phyloP scores from a whole-genome alignment of 2,797 vertebrate species.

The Gymnopithys bicolor region DNA sequence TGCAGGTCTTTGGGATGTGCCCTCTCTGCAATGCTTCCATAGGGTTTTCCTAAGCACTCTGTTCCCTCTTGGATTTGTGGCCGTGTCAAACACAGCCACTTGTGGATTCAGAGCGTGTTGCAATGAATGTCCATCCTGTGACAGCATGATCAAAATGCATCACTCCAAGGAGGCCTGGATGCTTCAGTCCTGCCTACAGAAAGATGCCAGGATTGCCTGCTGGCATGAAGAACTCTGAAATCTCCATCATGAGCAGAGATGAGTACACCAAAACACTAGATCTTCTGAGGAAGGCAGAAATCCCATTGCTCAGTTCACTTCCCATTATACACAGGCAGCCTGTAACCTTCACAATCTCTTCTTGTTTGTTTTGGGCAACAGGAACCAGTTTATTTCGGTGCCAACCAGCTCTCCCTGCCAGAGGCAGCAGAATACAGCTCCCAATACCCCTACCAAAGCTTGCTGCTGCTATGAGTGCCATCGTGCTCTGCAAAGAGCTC shows the following conservation, averaged over 20 bases:
- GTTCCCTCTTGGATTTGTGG: not conserved
- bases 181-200: not conserved
- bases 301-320: not conserved
- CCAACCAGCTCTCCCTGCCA: not conserved
- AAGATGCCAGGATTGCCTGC: not conserved
- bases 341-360: not conserved
- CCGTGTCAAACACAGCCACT: not conserved
- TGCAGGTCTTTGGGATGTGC: not conserved
- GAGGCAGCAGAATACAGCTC: not conserved
- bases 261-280: not conserved
- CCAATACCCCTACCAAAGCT: not conserved
- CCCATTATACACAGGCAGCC: not conserved
- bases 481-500: not conserved
- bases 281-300: not conserved
- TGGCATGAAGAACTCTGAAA: not conserved
- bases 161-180: not conserved
- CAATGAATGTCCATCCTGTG: not conserved
- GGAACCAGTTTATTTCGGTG: not conserved
- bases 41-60: not conserved
- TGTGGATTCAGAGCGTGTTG: not conserved
- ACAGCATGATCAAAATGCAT: not conserved
- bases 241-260: not conserved
- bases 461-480: not conserved
- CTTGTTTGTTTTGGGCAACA: not conserved
- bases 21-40: fast-evolving